phyloP scores from a whole-genome alignment of 92 coral and sea anemone genomes.

The Blastomussa wellsi region DNA sequence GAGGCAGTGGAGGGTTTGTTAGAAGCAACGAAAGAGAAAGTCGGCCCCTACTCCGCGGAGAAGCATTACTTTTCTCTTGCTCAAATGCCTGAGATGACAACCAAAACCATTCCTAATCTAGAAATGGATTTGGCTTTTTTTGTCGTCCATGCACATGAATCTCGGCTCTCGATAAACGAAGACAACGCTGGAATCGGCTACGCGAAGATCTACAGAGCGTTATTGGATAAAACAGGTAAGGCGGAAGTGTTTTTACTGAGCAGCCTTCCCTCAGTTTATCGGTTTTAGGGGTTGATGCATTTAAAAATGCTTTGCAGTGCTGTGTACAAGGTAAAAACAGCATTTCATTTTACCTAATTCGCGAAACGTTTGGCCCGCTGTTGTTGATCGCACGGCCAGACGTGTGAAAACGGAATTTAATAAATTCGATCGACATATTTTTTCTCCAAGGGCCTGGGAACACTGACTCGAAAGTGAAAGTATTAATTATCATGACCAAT shows the following conservation, averaged over 20 bases:
- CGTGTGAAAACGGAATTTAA: not conserved
- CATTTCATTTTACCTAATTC: not conserved
- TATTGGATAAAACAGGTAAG: slow-evolving; percentile 46
- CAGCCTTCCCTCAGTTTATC: not conserved
- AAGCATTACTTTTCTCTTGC: slow-evolving; percentile 45
- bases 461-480: not conserved
- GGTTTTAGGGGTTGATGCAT: not conserved
- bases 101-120: not conserved
- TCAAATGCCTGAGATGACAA: slow-evolving; percentile 46
- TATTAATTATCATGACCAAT: not conserved
- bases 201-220: slow-evolving; percentile 54
- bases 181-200: slow-evolving; percentile 50
- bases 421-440: not conserved
- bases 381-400: not conserved
- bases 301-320: not conserved
- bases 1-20: slow-evolving; percentile 40
- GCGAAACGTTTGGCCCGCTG: not conserved
- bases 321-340: not conserved
- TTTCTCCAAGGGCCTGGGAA: not conserved
- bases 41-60: not conserved
- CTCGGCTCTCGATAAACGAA: slow-evolving; percentile 54
- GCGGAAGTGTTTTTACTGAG: slow-evolving; percentile 4
- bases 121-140: slow-evolving; percentile 43
- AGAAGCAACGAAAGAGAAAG: slow-evolving; percentile 3
- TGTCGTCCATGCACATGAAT: slow-evolving; percentile 68